phyloP scores from a whole-genome alignment of 1,140 invertebrate genomes.

The Planococcus citri region DNA sequence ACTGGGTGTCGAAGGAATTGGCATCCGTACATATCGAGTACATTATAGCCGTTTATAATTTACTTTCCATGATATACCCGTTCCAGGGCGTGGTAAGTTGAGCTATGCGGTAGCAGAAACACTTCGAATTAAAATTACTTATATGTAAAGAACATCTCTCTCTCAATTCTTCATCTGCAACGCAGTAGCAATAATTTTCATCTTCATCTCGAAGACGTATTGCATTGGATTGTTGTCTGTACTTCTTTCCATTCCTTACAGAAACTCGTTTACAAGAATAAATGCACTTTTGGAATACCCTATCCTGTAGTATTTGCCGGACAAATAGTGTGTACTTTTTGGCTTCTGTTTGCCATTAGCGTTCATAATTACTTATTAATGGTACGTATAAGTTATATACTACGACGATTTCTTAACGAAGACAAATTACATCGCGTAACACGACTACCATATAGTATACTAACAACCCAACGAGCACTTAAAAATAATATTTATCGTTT shows the following conservation, averaged over 20 bases:
- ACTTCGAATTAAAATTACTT: too few species aligned
- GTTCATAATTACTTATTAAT: slow-evolving; percentile 17
- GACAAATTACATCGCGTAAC: too few species aligned
- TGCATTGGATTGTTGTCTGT: too few species aligned
- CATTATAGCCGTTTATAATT: neutral
- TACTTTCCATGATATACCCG: neutral
- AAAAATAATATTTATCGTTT: too few species aligned
- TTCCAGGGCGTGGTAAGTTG: neutral
- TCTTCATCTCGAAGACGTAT: too few species aligned
- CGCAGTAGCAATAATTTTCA: too few species aligned
- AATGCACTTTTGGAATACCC: neutral
- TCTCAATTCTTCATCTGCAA: too few species aligned
- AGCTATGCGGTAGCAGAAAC: too few species aligned
- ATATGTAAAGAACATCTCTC: too few species aligned
- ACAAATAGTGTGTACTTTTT: slow-evolving; percentile 1
- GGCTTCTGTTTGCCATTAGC: slow-evolving; percentile 11
- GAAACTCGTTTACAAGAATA: neutral
- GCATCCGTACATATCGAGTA: neutral
- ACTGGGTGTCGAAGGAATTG: neutral
- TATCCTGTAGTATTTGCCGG: neutral
- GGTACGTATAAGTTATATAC: neutral
- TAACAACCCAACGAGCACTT: too few species aligned
- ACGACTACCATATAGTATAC: too few species aligned
- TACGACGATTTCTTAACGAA: neutral
- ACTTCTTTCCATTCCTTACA: too few species aligned